Conservation (phyloP, 2,888 invertebrate genomes). For the Diploptera punctata region DNA sequence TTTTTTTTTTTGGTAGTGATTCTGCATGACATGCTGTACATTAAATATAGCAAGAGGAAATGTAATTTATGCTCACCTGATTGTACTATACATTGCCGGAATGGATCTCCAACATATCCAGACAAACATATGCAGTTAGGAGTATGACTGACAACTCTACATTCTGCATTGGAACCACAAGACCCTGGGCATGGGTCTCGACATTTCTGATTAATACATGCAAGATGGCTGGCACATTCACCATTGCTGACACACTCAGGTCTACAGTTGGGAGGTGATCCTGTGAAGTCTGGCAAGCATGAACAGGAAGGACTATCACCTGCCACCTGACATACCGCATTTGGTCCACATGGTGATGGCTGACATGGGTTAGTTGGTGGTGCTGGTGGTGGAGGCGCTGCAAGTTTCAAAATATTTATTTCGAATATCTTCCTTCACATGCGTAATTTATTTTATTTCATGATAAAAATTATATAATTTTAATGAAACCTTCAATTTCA, state of each 20-base stretch:
- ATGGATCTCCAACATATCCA: slow-evolving; percentile 70
- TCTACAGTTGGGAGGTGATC: slow-evolving; percentile 50
- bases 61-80: slow-evolving; percentile 49
- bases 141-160: slow-evolving; percentile 77
- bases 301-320: slow-evolving; percentile 51
- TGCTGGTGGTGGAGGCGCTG: slow-evolving; percentile 33
- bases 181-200: slow-evolving; percentile 61
- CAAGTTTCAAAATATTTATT: too few relatives aligned
- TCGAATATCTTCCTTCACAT: too few relatives aligned
- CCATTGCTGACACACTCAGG: slow-evolving; percentile 65
- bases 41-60: too few relatives aligned
- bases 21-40: too few relatives aligned
- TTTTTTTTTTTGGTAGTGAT: too few relatives aligned
- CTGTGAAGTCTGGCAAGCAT: slow-evolving; percentile 51
- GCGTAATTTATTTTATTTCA: too few relatives aligned
- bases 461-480: too few relatives aligned
- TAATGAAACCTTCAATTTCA: too few relatives aligned
- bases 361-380: slow-evolving; percentile 48
- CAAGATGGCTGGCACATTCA: slow-evolving; percentile 57
- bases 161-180: slow-evolving; percentile 65
- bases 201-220: slow-evolving; percentile 62
- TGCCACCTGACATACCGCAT: slow-evolving; percentile 49
- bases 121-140: slow-evolving; percentile 68
- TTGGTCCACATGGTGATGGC: slow-evolving; percentile 51
- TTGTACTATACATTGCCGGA: slow-evolving; percentile 56